Evolutionary conservation across 2,797 vertebrate species (phyloP).

Genomic region (Sarcophilus harrisii): DNA sequence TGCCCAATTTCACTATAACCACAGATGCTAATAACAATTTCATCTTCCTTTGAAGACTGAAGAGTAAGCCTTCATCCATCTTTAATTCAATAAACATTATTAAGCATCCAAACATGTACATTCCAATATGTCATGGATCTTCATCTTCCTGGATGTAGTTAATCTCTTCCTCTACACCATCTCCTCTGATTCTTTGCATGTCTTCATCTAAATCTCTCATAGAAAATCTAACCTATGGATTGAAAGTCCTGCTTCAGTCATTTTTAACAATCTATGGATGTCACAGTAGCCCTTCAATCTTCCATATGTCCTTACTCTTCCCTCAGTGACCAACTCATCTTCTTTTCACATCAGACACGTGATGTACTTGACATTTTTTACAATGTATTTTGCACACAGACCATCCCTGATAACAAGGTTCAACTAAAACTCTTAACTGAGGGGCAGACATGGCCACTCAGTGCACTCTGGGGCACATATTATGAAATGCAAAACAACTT

Average conservation of each 20-base stretch:
- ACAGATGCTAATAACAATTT: not conserved
- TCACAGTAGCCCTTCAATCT: not conserved
- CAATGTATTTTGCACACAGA: not conserved
- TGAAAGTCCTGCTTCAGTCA: too few relatives aligned
- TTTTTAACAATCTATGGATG: not conserved
- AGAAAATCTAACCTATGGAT: too few relatives aligned
- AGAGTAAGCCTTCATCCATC: not conserved
- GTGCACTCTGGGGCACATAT: not conserved
- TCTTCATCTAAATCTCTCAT: not conserved
- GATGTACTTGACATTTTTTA: not conserved
- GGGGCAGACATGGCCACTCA: not conserved
- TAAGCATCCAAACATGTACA: not conserved
- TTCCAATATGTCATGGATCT: not conserved
- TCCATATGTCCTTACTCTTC: not conserved
- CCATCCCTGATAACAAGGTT: not conserved
- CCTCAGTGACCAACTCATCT: not conserved
- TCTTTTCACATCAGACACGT: not conserved
- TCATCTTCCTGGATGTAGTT: too few relatives aligned
- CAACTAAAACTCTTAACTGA: not conserved
- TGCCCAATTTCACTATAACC: not conserved
- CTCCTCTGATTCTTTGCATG: not conserved
- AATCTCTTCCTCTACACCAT: not conserved
- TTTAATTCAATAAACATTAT: not conserved
- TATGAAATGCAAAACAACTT: not conserved
- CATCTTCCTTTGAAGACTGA: not conserved